Evolutionary conservation across 2,888 invertebrate genomes (phyloP), one percentile per base, ranked within the genome.

Genomic region (Anaspis maculata): DNA sequence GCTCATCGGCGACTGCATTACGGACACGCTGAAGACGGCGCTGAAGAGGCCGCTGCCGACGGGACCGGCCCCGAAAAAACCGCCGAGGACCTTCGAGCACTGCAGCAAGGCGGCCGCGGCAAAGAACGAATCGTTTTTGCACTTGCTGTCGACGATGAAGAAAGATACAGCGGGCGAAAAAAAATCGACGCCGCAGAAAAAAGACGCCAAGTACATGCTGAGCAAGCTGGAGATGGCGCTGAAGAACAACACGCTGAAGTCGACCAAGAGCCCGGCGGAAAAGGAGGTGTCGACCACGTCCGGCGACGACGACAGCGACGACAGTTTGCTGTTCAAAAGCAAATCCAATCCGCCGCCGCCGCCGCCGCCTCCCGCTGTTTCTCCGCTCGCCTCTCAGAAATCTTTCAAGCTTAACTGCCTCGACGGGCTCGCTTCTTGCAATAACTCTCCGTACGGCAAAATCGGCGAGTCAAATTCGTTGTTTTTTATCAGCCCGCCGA

Each of bases 61-160:
- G 3, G 83, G 82, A 0, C 82, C 83, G 3, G 81, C 84, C 1
- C 85, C 84, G 0, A 77, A 77, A 49, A 84, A 85, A 56, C 84
- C 85, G 2, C 85, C 84, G 0, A 62, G 84, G 41, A 74, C 73
- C 1, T 79, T 81, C 48, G 65, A 66, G 21, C 66, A 70, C 9
- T 27, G 28, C 10, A 26, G 32, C 9, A 38, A 38, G 2, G 14
- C 32, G 6, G 21, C 27, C 9, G 7, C 29, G 1, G 32, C 41
- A 26, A 51, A 51, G 33, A 55, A 51, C 32, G 22, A 23, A 13
- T 51, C 53, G 6, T 54, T 54, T 32, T 31, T 52, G n/a, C 47
- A 54, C 30, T n/a, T n/a, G n/a, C n/a, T n/a, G n/a, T n/a, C n/a
- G n/a, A n/a, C n/a, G n/a, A n/a, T n/a, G n/a, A n/a, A n/a, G n/a